phyloP scores from a whole-genome alignment of 2,888 invertebrate species.

The Drosophila acutilabella region DNA sequence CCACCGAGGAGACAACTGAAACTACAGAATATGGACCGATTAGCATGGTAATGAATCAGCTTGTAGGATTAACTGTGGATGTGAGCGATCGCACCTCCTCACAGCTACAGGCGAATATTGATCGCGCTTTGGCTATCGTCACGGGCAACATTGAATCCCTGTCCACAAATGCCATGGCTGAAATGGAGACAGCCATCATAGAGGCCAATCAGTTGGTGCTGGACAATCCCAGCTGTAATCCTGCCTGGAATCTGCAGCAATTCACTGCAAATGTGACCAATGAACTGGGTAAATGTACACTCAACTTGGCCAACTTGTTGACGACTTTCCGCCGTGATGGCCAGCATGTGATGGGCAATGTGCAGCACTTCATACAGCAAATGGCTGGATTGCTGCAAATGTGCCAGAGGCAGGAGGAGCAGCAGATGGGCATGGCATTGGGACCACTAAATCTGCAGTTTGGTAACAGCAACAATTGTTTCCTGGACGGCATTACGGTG shows the following conservation, averaged over 20 bases:
- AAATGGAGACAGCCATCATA: slow-evolving; percentile 57
- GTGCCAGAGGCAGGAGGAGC: slow-evolving; percentile 42
- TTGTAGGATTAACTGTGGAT: slow-evolving; percentile 61
- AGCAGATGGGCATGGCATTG: slow-evolving; percentile 21
- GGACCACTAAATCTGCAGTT: slow-evolving; percentile 37
- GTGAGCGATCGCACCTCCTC: slow-evolving; percentile 57
- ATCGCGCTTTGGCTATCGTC: slow-evolving; percentile 45
- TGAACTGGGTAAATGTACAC: slow-evolving; percentile 59
- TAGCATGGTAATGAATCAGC: slow-evolving; percentile 64
- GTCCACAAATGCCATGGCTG: slow-evolving; percentile 52
- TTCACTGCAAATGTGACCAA: slow-evolving; percentile 62
- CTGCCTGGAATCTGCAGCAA: slow-evolving; percentile 60
- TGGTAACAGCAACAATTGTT: slow-evolving; percentile 58
- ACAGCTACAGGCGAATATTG: slow-evolving; percentile 63
- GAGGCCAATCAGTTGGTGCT: slow-evolving; percentile 57
- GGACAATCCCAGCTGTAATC: slow-evolving; percentile 58
- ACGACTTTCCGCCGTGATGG: slow-evolving; percentile 44
- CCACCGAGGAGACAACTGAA: slow-evolving; percentile 40
- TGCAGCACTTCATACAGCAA: slow-evolving; percentile 61
- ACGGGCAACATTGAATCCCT: slow-evolving; percentile 62
- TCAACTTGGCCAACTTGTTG: slow-evolving; percentile 39
- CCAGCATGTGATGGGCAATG: slow-evolving; percentile 34
- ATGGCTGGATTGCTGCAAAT: slow-evolving; percentile 61
- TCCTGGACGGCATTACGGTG: slow-evolving; percentile 59
- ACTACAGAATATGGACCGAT: slow-evolving; percentile 68